Evolutionary conservation across 2,113 vertebrate genomes (phyloP).

Genomic region (Calyptomena viridis): DNA sequence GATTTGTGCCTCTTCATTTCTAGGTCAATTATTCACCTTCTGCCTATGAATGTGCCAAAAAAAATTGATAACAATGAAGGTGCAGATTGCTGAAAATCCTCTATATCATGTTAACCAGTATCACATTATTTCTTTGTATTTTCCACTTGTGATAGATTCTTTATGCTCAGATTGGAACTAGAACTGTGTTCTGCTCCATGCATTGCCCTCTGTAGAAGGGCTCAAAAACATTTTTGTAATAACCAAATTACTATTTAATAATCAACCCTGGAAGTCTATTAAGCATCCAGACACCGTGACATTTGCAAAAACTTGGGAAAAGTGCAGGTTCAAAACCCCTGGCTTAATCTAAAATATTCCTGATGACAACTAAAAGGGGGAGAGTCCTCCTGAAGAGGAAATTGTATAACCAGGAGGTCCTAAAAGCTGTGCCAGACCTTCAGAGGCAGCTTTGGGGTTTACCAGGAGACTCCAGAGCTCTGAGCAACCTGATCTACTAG

Average conservation of each 20-base stretch:
- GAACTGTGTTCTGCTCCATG: not conserved
- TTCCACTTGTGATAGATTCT: not conserved
- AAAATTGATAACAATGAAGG: not conserved
- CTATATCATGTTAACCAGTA: not conserved
- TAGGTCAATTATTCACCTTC: not conserved
- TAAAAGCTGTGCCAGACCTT: not conserved
- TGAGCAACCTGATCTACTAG: not conserved
- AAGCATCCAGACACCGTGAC: not conserved
- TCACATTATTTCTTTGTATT: not conserved
- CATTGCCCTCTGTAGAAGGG: not conserved
- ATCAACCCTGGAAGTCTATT: not conserved
- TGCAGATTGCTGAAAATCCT: not conserved
- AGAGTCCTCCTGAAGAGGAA: not conserved
- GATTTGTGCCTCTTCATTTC: not conserved
- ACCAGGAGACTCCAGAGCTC: not conserved
- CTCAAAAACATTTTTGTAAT: not conserved
- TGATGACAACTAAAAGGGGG: not conserved
- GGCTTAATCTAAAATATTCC: not conserved
- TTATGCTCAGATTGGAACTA: not conserved
- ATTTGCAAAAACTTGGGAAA: not conserved
- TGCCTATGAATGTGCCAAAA: not conserved
- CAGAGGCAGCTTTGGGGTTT: not conserved
- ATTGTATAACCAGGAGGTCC: not conserved
- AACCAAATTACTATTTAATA: not conserved
- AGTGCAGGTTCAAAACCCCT: not conserved